Evolutionary conservation across 2,113 vertebrate species (phyloP).

Genomic region (Nycticryphes semicollaris): DNA sequence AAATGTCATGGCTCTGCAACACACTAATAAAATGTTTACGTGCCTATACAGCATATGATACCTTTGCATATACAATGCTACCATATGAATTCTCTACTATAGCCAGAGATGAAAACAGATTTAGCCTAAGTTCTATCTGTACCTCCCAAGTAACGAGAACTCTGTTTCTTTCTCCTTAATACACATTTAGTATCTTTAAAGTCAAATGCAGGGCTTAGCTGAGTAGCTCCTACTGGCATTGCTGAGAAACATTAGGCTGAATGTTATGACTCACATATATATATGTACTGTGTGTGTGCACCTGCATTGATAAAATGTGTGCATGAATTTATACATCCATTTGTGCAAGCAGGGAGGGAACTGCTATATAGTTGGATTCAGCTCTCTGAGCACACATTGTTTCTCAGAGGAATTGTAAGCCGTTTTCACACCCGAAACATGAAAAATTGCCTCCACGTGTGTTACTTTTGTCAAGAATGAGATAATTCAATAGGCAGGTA

Average conservation of each 20-base stretch:
- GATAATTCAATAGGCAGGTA: background rate
- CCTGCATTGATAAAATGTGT: background rate
- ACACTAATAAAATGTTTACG: background rate
- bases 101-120: background rate
- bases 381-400: background rate
- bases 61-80: background rate
- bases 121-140: background rate
- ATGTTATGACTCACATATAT: background rate
- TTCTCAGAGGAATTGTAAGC: background rate
- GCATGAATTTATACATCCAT: background rate
- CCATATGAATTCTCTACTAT: background rate
- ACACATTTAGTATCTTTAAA: background rate
- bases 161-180: background rate
- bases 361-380: background rate
- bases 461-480: background rate
- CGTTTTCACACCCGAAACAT: background rate
- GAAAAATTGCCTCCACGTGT: background rate
- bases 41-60: background rate
- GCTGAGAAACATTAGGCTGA: background rate
- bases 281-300: background rate
- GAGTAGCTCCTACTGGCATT: background rate
- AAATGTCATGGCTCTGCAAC: rapidly evolving
- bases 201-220: background rate
- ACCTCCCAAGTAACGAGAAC: background rate
- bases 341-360: background rate